Base-by-base conservation (phyloP, 2,888 invertebrate genomes). In the Leptopilina myrica region DNA sequence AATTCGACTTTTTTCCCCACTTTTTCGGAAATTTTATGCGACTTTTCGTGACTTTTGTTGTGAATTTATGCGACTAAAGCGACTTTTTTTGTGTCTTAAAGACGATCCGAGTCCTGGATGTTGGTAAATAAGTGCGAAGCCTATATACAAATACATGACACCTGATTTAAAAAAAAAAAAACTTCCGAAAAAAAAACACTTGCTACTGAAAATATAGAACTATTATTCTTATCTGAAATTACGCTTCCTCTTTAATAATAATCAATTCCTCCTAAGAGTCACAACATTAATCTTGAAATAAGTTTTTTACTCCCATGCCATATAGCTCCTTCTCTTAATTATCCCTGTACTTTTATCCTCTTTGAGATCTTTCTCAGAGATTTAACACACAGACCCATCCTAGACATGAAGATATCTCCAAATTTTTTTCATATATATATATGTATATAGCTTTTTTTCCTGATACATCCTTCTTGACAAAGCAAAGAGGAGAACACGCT, bases 281-380 rank as follows among this genome's bases (percentile, higher is more conserved):
- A 8, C 73, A 73, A 73, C 56, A 73, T 73, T 73, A 73, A 73
- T 73, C 73, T 73, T 73, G 33, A 33, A 73, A 40, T 56, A 53
- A 73, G 53, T 73, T 73, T 69, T 69, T 73, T 33, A 73, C 14
- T 53, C 56, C 9, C 26, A 56, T 73, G 73, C 56, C 20, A 20
- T 33, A n/a, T 62, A 62, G 62, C 56, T 56, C 56, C n/a, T 56
- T 56, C 53, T 73, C 73, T 73, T 73, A 56, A 73, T 73, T 56
- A 53, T 73, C 73, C 53, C 73, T 26, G 53, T 26, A 56, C 53
- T 73, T 73, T 73, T 73, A 73, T 73, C 73, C 8, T 26, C n/a
- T 7, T 33, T 40, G 33, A n/a, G 40, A 73, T 73, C 73, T 73
- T 56, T 33, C 26, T 40, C 33, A 40, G 14, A 64, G 62, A 62